phyloP scores from a whole-genome alignment of 1,140 invertebrate species.

The Drosophila sucinea region DNA sequence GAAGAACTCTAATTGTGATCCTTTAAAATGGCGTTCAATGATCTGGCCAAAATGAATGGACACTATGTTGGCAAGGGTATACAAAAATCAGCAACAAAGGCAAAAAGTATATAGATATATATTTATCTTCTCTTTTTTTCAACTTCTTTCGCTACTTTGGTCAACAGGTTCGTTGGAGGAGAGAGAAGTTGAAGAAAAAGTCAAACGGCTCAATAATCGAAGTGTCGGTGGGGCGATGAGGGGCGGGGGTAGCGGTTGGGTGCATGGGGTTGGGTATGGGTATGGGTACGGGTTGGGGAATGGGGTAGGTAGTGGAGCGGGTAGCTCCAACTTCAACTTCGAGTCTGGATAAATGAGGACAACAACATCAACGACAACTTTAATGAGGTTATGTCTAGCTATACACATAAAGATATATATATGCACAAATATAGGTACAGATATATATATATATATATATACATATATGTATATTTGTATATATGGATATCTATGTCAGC shows the following conservation, averaged over 20 bases:
- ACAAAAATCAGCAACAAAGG: constrained; percentile 17
- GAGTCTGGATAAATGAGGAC: constrained; percentile 75
- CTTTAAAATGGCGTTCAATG: no score
- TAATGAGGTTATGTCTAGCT: constrained; percentile 74
- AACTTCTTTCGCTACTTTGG: constrained; percentile 61
- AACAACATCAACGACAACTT: constrained; percentile 73
- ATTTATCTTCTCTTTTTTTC: constrained; percentile 27
- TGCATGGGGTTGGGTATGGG: constrained; percentile 25
- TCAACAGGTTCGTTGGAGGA: constrained; percentile 64
- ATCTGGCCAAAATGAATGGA: not conserved
- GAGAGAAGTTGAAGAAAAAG: constrained; percentile 54
- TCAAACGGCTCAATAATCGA: constrained; percentile 78
- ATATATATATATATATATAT: not conserved
- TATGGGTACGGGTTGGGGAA: no score
- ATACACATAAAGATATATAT: constrained; percentile 14
- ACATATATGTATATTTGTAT: constrained; percentile 20
- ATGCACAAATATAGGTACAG: constrained; percentile 4
- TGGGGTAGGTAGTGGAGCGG: not conserved
- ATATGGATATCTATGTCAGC: constrained; percentile 40
- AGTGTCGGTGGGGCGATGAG: constrained; percentile 14
- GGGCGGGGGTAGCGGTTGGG: not conserved
- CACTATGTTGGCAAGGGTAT: not conserved
- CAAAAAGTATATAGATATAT: constrained; percentile 22
- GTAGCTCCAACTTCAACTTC: constrained; percentile 42
- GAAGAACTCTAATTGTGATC: no score